Evolutionary conservation across 2,888 invertebrate genomes (phyloP), one percentile per base, ranked within the genome.

Genomic region (Taphrorychus bicolor): DNA sequence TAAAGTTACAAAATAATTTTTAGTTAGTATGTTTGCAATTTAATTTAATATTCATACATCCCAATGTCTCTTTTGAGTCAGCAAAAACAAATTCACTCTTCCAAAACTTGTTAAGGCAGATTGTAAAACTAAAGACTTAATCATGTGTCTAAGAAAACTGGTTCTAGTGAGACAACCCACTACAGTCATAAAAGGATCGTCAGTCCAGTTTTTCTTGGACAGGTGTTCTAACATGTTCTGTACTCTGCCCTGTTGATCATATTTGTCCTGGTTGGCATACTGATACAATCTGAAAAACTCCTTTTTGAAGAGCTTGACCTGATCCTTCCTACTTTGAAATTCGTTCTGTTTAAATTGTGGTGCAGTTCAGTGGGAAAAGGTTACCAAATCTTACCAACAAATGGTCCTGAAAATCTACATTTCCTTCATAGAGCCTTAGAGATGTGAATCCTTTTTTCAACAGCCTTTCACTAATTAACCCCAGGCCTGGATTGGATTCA

Each of bases 401-500:
- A 56, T 80, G 75, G 0, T 79, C 72, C 61, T 83, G 75, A 78
- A 89, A 89, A 17, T 84, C 77, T 17, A 78, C 77, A 61, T 85
- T 82, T 5, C 80, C 75, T 81, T 92, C 92, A 76, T 87, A 88
- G 64, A 91, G 75, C 66, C 88, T 81, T 11, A 92, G 81, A 51
- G 82, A 79, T 5, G 83, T 82, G 21, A 86, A 80, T 16, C 84
- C 84, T 72, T 71, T 71, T 5, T 85, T 76, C 3, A 91, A 78
- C 24, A 92, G 77, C 72, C 88, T 83, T 71, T 84, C 79, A 1
- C 89, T 88, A 54, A 92, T 79, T 17, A 88, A 79, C 0, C 92
- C 91, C 45, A 88, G 81, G 0, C 92, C 92, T 0, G 92, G 89
- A 81, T 89, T 90, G 0, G 89, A 83, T 83, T 92, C 92, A n/a